These are phyloP conservation scores for Sterrhoptilus dennistouni DNA, from an alignment of 2,113 vertebrate species.

Conservation along the genomic window DNA sequence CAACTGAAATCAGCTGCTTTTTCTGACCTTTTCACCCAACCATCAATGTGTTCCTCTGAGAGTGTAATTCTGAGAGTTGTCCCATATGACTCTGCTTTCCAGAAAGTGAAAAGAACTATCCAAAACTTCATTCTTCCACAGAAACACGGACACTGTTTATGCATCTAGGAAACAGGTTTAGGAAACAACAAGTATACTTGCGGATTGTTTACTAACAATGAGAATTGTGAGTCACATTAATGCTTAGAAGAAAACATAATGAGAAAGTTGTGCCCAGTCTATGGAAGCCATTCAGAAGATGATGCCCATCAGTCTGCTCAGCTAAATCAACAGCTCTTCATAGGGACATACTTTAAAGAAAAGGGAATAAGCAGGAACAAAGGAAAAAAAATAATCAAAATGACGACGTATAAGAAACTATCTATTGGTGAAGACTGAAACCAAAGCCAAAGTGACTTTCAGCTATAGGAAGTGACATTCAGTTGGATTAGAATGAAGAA, in stretches of 20 bases:
- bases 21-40: not conserved
- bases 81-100: not conserved
- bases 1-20: not conserved
- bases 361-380: not conserved
- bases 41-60: not conserved
- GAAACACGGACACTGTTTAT: not conserved
- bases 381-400: not conserved
- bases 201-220: not conserved
- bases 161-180: not conserved
- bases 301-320: not conserved
- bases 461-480: not conserved
- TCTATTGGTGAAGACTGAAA: not conserved
- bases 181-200: not conserved
- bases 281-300: not conserved
- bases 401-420: not conserved
- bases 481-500: not conserved
- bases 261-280: not conserved
- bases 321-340: not conserved
- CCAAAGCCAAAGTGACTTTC: not conserved
- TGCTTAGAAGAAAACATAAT: not conserved
- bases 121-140: not conserved
- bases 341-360: not conserved
- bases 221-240: not conserved
- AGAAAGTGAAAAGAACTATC: not conserved
- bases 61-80: not conserved